Evolutionary conservation across 2,113 vertebrate species (phyloP), one percentile per base, ranked within the genome.

Genomic region (Periophthalmodon schlosseri): DNA sequence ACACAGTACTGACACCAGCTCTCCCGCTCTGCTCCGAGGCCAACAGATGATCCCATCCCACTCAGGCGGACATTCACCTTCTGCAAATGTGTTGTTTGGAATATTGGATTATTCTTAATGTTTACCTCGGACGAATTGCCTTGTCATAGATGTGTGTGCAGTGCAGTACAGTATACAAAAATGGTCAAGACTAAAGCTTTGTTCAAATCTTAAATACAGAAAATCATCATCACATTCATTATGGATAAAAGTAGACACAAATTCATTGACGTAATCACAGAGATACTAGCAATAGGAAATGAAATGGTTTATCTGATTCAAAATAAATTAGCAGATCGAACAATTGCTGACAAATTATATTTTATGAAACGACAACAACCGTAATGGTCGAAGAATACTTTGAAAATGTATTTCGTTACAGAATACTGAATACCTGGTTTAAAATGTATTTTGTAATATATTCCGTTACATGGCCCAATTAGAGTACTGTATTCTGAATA

Each of bases 41-140:
- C 96, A 97, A 72, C 96, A 97, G 89, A 95, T 96, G 67, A 97
- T 95, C 34, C 96, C 96, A 0, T 97, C 96, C 96, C 96, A 97
- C 84, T 97, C 95, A 0, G 96, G 94, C 68, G 82, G 63, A 71
- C 96, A 97, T 69, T 91, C 87, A 21, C 85, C 75, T 3, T 93
- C 95, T 97, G 87, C 39, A 75, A 18, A 78, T 70, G 14, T n/a
- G 39, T 18, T 49, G 13, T 56, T 56, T 56, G 24, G 15, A 63
- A 33, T 20, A 18, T 34, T 63, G 6, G 7, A 63, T 63, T 63
- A 34, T 18, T 63, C 14, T 34, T 33, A 33, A 3, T 33, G 11
- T 70, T 33, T 13, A 56, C 7, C 20, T 56, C n/a, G 20, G 52
- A 52, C 2, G 6, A 4, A 56, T 56, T 56, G 3, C 23, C 24